Percentiles rank a stretch among this genome's conserved stretches.
phyloP scores from a whole-genome alignment of 2,113 vertebrate species.

The Opisthocomus hoazin region DNA sequence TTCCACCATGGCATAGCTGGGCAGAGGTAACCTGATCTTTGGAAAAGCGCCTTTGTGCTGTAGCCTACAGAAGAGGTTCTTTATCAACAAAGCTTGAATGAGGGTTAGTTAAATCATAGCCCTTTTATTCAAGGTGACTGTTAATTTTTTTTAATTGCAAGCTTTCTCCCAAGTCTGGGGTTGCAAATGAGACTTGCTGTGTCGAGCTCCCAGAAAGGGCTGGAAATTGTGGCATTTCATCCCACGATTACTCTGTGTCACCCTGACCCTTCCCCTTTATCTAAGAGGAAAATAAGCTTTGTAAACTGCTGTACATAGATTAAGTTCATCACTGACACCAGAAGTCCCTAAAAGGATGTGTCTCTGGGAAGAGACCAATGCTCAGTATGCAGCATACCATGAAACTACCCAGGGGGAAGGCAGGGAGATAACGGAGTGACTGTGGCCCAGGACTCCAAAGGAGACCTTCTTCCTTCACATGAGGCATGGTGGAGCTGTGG shows the following conservation, averaged over 20 bases:
- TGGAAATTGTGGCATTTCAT: neutral
- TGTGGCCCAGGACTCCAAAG: neutral
- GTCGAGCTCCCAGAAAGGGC: neutral
- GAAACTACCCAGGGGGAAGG: neutral
- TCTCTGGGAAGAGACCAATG: neutral
- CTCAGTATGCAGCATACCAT: neutral
- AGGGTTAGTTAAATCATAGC: neutral
- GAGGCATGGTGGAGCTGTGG: neutral
- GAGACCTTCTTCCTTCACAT: neutral
- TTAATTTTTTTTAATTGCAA: conserved; percentile 36
- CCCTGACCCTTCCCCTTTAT: neutral
- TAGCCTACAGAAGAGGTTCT: neutral
- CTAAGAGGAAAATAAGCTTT: neutral
- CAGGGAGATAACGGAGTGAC: neutral
- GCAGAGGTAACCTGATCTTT: conserved; percentile 23
- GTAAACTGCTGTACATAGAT: neutral
- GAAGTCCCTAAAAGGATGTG: neutral
- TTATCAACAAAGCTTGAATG: neutral
- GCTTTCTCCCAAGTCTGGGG: neutral
- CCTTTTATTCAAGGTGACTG: neutral
- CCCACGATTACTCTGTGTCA: neutral
- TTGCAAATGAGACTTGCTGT: neutral
- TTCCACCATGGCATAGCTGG: neutral
- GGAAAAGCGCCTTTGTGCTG: conserved; percentile 4
- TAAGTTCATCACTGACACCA: neutral